phyloP scores from a whole-genome alignment of 2,113 vertebrate genomes.

The Tichodroma muraria region DNA sequence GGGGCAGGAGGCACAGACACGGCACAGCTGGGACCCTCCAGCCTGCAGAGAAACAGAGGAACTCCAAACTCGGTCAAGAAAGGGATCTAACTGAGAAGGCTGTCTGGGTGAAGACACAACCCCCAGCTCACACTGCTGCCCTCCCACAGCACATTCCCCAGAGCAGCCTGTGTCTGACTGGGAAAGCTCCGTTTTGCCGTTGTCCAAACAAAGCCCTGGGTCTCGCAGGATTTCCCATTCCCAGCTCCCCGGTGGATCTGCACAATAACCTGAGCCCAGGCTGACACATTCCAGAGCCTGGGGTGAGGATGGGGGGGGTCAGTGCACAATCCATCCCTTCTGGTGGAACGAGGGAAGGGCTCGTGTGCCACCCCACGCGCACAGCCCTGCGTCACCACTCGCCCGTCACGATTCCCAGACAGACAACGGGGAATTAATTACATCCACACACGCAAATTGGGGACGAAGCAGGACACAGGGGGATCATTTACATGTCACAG shows the following conservation, averaged over 20 bases:
- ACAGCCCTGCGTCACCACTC: background rate
- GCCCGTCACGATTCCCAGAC: no score
- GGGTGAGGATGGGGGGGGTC: background rate
- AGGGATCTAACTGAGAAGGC: background rate
- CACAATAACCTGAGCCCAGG: background rate
- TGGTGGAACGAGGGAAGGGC: accelerated
- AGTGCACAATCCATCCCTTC: accelerated
- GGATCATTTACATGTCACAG: background rate
- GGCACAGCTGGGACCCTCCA: background rate
- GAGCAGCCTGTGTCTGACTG: background rate
- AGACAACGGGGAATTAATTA: no score
- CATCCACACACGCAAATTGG: accelerated
- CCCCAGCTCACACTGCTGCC: background rate
- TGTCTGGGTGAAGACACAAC: background rate
- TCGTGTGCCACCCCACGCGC: accelerated
- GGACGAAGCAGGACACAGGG: background rate
- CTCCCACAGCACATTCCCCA: background rate
- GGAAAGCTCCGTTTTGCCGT: accelerated
- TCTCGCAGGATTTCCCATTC: background rate
- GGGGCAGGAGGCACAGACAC: background rate
- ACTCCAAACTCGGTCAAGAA: background rate
- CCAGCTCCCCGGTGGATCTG: background rate
- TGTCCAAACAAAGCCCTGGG: background rate
- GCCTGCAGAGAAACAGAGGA: background rate
- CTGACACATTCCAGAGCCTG: background rate